Conservation (phyloP, 2,888 invertebrate species). For the Lasioglossum marginatum region DNA sequence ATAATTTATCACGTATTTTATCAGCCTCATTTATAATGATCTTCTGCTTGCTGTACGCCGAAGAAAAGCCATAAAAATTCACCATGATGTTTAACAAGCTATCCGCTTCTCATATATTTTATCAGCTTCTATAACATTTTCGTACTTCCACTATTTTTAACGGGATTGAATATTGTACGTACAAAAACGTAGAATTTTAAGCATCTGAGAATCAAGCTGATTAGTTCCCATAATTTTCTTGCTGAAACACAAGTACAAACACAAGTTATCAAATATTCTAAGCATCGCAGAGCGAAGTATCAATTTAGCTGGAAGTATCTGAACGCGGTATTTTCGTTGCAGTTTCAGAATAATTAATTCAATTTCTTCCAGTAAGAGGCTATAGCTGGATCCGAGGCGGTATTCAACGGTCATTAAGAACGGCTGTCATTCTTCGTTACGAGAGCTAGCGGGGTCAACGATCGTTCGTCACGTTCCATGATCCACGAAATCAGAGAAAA, state of each 20-base stretch:
- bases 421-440: conserved; percentile 38
- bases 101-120: neutral
- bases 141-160: neutral
- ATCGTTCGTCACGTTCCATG: conserved; percentile 49
- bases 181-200: too few species aligned
- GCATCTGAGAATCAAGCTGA: too few species aligned
- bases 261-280: neutral
- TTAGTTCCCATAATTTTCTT: neutral
- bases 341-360: neutral
- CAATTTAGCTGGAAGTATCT: neutral
- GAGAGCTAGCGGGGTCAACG: conserved; percentile 56
- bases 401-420: conserved; percentile 56
- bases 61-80: too few species aligned
- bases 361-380: neutral
- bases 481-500: conserved; percentile 42
- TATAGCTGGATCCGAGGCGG: conserved; percentile 26
- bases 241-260: neutral
- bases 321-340: neutral
- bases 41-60: neutral
- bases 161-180: neutral
- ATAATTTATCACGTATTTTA: too few species aligned
- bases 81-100: neutral
- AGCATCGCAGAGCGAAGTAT: neutral
- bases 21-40: neutral
- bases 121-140: neutral